Conservation (phyloP, 2,797 vertebrate species). For the Dipus sagitta region DNA sequence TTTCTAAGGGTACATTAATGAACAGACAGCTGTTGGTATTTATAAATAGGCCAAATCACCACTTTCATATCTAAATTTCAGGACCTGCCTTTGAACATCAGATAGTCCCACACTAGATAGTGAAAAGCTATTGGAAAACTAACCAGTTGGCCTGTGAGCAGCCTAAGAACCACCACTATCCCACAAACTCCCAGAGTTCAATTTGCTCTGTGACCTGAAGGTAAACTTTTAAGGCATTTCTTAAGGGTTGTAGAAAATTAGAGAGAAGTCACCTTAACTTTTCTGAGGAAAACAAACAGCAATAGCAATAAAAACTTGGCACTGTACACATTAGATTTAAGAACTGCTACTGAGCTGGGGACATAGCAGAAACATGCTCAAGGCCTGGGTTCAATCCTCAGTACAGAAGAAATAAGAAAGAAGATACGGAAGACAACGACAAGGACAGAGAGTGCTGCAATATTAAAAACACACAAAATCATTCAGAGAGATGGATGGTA, state of each 20-base stretch:
- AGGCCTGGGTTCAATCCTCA: background rate
- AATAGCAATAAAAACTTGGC: background rate
- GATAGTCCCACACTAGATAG: background rate
- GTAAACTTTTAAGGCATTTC: background rate
- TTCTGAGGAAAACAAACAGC: background rate
- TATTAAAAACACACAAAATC: background rate
- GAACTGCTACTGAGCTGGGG: background rate
- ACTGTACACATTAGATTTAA: background rate
- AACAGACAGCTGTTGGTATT: background rate
- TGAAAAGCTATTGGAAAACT: slow-evolving; percentile 16
- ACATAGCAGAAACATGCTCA: background rate
- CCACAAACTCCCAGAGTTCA: background rate
- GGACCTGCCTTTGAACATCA: background rate
- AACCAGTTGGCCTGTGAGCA: background rate
- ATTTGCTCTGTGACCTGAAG: background rate
- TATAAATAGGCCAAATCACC: background rate
- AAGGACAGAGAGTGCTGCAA: background rate
- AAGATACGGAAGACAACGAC: background rate
- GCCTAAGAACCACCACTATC: background rate
- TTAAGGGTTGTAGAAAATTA: background rate
- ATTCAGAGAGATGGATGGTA: background rate
- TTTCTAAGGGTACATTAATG: slow-evolving; percentile 8
- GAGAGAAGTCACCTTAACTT: background rate
- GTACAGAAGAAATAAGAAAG: background rate
- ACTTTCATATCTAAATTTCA: slow-evolving; percentile 11